Base-by-base conservation (phyloP, 2,888 invertebrate genomes). In the Calameuta filiformis region DNA sequence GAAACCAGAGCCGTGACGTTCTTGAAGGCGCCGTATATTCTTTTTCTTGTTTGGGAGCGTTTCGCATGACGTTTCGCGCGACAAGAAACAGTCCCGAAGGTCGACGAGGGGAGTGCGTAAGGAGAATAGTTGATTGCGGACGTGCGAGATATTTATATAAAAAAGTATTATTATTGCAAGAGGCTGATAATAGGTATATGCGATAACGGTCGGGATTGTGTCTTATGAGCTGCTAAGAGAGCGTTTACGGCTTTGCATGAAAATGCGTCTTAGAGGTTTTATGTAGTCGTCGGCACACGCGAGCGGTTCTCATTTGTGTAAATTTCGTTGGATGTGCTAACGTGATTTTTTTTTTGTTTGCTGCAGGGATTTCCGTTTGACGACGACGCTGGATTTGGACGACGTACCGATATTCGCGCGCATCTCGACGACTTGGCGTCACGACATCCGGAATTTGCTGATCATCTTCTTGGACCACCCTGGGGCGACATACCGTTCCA, bases 381-480 rank as follows among this genome's bases (percentile, higher is more conserved):
- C 89, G 91, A 92, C 82, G 93, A 93, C 85, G 92, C 93, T 78
- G 93, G 94, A 81, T 92, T 93, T 84, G 93, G 94, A 89, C 92
- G 92, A 12, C 90, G 92, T 40, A 85, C 86, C 81, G 91, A 92
- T 83, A 90, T 92, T 40, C 88, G 92, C 40, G 89, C 92, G 0
- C 93, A 93, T 80, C 93, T 96, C 90, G 95, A 95, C 92, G 94
- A 95, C 89, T 92, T 96, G 84, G 95, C 95, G 73, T 92, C 94
- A 83, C 93, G 95, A 15, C 95, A 96, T 90, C 96, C 96, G 68
- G 95, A 96, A 90, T 94, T 96, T 87, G 95, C 96, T 81, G 95
- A 95, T 88, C 94, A 95, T 77, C 92, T 95, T 84, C 92, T 94
- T 77, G 87, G 90, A 11, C 86, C 91, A 3, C 86, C 89, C 56